Percentiles rank a stretch among this genome's conserved stretches.
phyloP scores from a whole-genome alignment of 2,797 vertebrate genomes.

The Cirrhinus mrigala region DNA sequence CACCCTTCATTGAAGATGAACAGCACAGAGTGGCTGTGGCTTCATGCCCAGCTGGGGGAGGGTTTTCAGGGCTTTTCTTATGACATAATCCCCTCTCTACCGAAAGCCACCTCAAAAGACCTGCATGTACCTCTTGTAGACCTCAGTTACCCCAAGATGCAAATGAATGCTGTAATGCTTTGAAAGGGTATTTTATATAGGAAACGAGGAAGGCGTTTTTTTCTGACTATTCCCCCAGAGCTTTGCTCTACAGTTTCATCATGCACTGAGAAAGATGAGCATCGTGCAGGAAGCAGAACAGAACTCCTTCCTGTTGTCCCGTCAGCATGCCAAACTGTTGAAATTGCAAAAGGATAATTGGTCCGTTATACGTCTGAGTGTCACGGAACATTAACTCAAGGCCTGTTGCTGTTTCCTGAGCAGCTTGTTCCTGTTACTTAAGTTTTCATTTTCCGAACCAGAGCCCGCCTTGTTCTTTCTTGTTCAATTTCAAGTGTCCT shows the following conservation, averaged over 20 bases:
- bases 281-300: neutral
- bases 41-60: conserved; percentile 9
- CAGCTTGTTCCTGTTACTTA: conserved; percentile 41
- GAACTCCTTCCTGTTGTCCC: conserved; percentile 4
- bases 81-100: conserved; percentile 26
- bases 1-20: conserved; percentile 46
- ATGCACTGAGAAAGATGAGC: neutral
- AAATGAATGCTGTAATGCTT: neutral
- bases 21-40: conserved; percentile 22
- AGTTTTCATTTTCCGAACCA: conserved; percentile 17
- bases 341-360: conserved; percentile 2
- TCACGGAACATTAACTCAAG: conserved; percentile 28
- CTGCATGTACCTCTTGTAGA: neutral
- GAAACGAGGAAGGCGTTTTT: neutral
- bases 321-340: conserved; percentile 18
- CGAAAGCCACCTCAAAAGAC: conserved; percentile 37
- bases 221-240: neutral
- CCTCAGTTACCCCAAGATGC: conserved; percentile 17
- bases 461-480: neutral
- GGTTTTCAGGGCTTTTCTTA: conserved; percentile 42
- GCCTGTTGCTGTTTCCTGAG: conserved; percentile 29
- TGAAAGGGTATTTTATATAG: neutral
- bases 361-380: conserved; percentile 3
- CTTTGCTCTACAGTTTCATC: conserved; percentile 11
- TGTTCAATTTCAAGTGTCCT: conserved; percentile 1